phyloP scores from a whole-genome alignment of 2,113 vertebrate genomes.

The Cebidichthys violaceus region DNA sequence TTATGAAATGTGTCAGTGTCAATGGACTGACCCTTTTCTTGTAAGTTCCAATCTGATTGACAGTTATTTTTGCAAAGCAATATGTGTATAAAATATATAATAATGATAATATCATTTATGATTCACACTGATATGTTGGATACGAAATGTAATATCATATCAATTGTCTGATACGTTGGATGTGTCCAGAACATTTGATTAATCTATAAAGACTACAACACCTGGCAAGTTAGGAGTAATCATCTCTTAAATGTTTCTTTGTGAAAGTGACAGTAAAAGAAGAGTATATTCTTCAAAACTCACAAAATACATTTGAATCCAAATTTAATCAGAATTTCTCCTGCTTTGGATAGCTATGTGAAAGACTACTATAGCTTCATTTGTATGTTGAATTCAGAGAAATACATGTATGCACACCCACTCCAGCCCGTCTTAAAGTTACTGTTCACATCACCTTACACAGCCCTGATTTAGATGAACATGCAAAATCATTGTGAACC shows the following conservation, averaged over 20 bases:
- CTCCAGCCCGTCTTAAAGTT: background rate
- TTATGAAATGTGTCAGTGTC: background rate
- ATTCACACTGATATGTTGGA: too few species aligned
- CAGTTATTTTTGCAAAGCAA: background rate
- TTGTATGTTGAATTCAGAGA: background rate
- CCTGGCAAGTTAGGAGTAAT: background rate
- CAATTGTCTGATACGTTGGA: background rate
- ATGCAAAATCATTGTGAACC: conserved; percentile 11
- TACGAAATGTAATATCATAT: background rate
- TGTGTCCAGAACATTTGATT: background rate
- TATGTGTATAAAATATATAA: background rate
- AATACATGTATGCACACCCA: background rate
- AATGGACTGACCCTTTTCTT: background rate
- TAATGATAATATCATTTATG: background rate
- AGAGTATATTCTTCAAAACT: background rate
- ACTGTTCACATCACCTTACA: conserved; percentile 1
- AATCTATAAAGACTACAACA: background rate
- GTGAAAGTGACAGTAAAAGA: background rate
- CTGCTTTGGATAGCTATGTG: background rate
- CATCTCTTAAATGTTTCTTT: background rate
- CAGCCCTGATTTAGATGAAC: conserved; percentile 16
- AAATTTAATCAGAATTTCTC: background rate
- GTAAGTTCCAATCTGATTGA: conserved; percentile 1
- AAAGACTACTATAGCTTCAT: background rate
- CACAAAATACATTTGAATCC: background rate